Evolutionary conservation across 2,888 invertebrate species (phyloP), one percentile per base, ranked within the genome.

Genomic region (Allolobophora icterica): DNA sequence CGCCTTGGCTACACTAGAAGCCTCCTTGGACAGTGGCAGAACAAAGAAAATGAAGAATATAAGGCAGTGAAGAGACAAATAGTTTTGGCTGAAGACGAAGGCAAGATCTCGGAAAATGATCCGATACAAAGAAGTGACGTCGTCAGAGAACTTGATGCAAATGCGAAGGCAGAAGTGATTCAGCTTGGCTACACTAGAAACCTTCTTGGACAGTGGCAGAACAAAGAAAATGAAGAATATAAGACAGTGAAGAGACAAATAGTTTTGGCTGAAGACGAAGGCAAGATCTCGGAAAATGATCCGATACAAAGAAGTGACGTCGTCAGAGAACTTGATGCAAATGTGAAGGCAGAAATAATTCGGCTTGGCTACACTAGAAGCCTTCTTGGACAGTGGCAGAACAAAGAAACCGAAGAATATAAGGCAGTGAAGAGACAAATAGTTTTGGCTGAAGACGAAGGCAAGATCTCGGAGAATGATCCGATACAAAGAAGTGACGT

Each of bases 31-130:
- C 71, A 84, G 33, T 90, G n/a, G n/a, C 30, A 42, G n/a, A 52
- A 71, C 35, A 90, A 90, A 40, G 92, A 91, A 17, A 91, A 90
- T 58, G 91, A 42, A n/a, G 30, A 83, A 84, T 87, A 35, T 45
- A 15, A 83, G n/a, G 45, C 30, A 34, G 3, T 19, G 0, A 83
- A 84, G n/a, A 34, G 35, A 40, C 40, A 71, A 17, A 90, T 87
- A 19, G 83, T 35, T n/a, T n/a, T n/a, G n/a, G n/a, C n/a, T n/a
- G n/a, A n/a, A 87, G 90, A 42, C 33, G 87, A 90, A 90, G 90
- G 87, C 33, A 34, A 42, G 35, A n/a, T 90, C 19, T 33, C 40
- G 24, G 90, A 90, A 90, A 90, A 42, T 84, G 90, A 90, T 21
- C 90, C 84, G n/a, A 40, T 45, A n/a, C n/a, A n/a, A n/a, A n/a